Evolutionary conservation across 2,888 invertebrate genomes (phyloP).

Genomic region (Amaurobius ferox): DNA sequence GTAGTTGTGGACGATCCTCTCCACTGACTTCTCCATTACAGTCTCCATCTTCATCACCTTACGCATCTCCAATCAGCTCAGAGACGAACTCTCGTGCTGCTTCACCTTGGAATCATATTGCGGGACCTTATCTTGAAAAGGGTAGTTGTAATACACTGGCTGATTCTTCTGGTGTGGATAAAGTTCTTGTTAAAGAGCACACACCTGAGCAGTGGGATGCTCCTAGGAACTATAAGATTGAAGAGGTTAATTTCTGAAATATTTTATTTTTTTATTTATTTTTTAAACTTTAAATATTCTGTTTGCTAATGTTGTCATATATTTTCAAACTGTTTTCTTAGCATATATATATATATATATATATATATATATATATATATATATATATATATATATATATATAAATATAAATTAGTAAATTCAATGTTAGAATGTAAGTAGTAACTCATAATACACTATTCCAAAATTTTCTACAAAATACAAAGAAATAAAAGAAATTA

Average conservation of each 20-base stretch:
- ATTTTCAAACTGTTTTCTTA: background rate
- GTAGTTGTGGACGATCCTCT: constrained; percentile 25
- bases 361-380: too few species aligned
- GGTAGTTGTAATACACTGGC: background rate
- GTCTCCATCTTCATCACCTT: constrained; percentile 67
- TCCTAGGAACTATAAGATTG: constrained; percentile 44
- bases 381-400: too few species aligned
- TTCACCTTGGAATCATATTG: constrained; percentile 58
- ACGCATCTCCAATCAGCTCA: constrained; percentile 66
- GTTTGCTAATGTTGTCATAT: background rate
- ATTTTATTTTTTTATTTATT: background rate
- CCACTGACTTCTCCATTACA: constrained; percentile 63
- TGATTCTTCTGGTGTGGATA: constrained; percentile 36
- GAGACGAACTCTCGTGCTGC: constrained; percentile 67
- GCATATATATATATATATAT: too few species aligned
- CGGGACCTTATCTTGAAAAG: constrained; percentile 15
- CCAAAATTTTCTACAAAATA: too few species aligned
- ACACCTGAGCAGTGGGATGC: constrained; percentile 55
- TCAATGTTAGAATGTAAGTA: too few species aligned
- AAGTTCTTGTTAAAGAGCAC: constrained; percentile 49
- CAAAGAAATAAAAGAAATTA: too few species aligned
- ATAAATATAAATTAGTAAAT: too few species aligned
- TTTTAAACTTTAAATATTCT: background rate
- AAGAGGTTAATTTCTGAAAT: constrained; percentile 56
- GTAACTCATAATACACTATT: too few species aligned